phyloP scores from a whole-genome alignment of 2,797 vertebrate species.

The Schizothorax lantsangensis region DNA sequence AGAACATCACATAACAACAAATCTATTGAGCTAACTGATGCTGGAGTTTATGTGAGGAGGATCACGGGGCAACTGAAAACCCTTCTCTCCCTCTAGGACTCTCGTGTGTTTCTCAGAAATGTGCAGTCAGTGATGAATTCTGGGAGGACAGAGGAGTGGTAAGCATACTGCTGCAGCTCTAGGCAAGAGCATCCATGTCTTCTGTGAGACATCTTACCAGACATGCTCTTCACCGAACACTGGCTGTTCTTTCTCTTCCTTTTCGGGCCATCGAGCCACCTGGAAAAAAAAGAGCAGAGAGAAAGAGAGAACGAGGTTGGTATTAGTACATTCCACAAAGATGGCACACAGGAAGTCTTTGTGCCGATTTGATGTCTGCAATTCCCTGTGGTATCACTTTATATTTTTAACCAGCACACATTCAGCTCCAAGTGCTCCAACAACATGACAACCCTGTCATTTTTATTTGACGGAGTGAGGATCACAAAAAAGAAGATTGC shows the following conservation, averaged over 20 bases:
- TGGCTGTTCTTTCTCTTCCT: slow-evolving; percentile 99
- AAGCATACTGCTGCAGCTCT: background rate
- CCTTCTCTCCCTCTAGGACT: slow-evolving; percentile 20
- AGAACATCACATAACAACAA: slow-evolving; percentile 38
- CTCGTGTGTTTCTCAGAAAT: slow-evolving; percentile 37
- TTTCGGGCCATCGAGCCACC: slow-evolving; percentile 98
- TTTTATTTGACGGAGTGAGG: slow-evolving; percentile 42
- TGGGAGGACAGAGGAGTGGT: background rate
- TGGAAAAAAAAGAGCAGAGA: slow-evolving; percentile 57
- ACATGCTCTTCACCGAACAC: slow-evolving; percentile 99
- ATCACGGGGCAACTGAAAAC: slow-evolving; percentile 32
- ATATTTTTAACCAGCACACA: slow-evolving; percentile 25
- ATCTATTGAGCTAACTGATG: slow-evolving; percentile 8
- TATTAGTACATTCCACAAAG: slow-evolving; percentile 17
- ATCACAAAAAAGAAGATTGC: slow-evolving; percentile 26
- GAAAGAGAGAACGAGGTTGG: slow-evolving; percentile 14
- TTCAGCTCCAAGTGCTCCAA: slow-evolving; percentile 29
- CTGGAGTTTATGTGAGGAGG: background rate
- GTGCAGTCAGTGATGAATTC: slow-evolving; percentile 11
- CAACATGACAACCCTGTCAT: slow-evolving; percentile 44
- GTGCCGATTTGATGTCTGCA: background rate
- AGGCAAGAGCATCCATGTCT: slow-evolving; percentile 1
- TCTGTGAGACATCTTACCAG: slow-evolving; percentile 82
- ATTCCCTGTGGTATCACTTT: slow-evolving; percentile 15
- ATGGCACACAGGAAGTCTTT: slow-evolving; percentile 15